Evolutionary conservation across 2,797 vertebrate genomes (phyloP).

Genomic region (Smutsia gigantea): DNA sequence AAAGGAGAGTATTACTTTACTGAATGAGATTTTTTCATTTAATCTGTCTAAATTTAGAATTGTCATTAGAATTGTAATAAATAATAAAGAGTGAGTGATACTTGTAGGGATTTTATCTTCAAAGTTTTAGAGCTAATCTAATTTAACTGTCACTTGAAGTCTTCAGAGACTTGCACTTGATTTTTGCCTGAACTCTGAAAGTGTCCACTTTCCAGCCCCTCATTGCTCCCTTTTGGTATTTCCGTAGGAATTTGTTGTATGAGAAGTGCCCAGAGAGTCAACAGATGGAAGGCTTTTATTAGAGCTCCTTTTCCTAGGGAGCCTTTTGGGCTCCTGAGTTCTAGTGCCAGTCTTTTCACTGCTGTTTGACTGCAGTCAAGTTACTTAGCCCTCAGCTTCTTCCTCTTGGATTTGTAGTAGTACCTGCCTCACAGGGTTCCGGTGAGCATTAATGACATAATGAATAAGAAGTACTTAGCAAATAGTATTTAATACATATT

Average conservation of each 20-base stretch:
- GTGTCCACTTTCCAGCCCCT: background rate
- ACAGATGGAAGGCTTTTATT: background rate
- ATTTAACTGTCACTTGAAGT: slow-evolving; percentile 7
- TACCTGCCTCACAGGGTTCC: background rate
- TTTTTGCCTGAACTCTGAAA: background rate
- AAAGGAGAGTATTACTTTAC: slow-evolving; percentile 52
- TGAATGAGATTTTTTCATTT: slow-evolving; percentile 68
- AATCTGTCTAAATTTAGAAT: slow-evolving; percentile 53
- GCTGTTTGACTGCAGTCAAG: background rate
- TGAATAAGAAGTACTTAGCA: background rate
- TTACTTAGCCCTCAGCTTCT: background rate
- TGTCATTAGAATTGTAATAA: slow-evolving; percentile 70
- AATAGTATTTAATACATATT: slow-evolving; percentile 7
- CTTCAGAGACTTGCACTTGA: background rate
- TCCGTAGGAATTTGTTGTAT: background rate
- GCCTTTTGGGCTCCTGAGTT: background rate
- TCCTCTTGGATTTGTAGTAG: background rate
- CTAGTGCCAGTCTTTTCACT: background rate
- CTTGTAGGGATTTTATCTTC: slow-evolving; percentile 59
- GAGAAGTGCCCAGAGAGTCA: background rate
- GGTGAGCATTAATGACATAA: background rate
- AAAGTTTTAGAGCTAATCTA: slow-evolving; percentile 48
- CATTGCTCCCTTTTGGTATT: background rate
- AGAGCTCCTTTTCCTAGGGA: background rate
- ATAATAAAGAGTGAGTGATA: slow-evolving; percentile 59